These are phyloP conservation scores for Oopsacas minuta DNA, from an alignment of 37 sponge, comb jelly and placozoan genomes.

Conservation along the genomic window DNA sequence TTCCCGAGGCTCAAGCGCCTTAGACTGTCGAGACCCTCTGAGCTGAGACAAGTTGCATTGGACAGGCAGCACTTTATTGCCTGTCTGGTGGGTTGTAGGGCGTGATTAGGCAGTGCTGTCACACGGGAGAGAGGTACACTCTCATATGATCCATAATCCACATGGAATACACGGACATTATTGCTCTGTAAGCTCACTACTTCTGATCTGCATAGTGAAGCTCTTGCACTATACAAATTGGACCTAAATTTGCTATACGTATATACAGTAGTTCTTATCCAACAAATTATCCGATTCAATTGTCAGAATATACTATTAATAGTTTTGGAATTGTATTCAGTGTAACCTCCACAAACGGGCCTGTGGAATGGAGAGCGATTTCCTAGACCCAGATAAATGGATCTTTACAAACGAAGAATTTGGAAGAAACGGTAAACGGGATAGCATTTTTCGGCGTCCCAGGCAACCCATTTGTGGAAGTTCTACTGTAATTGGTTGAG, in stretches of 20 bases:
- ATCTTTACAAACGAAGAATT: too few relatives aligned
- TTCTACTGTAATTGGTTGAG: too few relatives aligned
- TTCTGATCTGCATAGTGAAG: neutral
- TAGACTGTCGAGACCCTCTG: neutral
- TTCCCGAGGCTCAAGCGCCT: neutral
- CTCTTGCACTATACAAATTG: neutral
- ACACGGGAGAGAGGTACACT: neutral
- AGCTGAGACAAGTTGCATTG: neutral
- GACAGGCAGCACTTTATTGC: constrained; percentile 5
- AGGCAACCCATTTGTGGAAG: too few relatives aligned
- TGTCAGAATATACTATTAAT: too few relatives aligned
- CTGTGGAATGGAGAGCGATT: too few relatives aligned
- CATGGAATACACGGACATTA: neutral
- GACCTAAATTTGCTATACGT: neutral
- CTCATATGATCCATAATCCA: neutral
- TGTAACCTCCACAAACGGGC: too few relatives aligned
- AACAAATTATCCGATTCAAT: too few relatives aligned
- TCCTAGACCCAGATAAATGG: too few relatives aligned
- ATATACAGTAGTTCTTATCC: too few relatives aligned
- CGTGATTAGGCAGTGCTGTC: neutral
- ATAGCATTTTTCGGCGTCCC: too few relatives aligned
- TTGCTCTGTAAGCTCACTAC: neutral
- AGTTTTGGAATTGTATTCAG: too few relatives aligned
- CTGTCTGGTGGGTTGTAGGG: neutral
- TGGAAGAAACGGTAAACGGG: too few relatives aligned